Evolutionary conservation across 2,797 vertebrate genomes (phyloP), one percentile per base, ranked within the genome.

Genomic region (Australoheros facetus): DNA sequence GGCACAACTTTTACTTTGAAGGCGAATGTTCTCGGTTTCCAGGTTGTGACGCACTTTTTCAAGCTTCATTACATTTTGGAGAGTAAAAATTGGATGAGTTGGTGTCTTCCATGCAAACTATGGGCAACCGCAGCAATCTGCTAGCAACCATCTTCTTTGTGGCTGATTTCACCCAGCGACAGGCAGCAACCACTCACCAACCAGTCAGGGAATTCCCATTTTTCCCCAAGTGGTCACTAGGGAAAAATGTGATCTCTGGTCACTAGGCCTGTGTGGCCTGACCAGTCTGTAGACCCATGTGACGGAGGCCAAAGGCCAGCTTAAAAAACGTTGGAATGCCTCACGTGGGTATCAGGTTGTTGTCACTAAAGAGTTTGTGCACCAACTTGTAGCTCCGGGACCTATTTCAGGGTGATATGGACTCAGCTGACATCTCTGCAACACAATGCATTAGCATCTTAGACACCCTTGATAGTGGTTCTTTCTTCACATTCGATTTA

Each of bases 1-100:
- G 3, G 0, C 1, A 42, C 34, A 62, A 23, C 59, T 32, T 32
- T 32, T 32, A 32, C 32, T 7, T 32, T 32, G 6, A 42, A 64
- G 37, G 60, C 4, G 26, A 64, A 45, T 64, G 2, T 42, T 42
- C 39, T 42, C 39, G 1, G 12, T 14, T 45, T 16, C 13, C 13
- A 16, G 42, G 14, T 45, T 45, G 13, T 13, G 13, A 14, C 2
- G 5, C 13, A 45, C 13, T 45, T 45, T 16, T 14, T 45, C 13
- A 45, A 45, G 42, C 4, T 64, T 64, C 3, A 9, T 13, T 45
- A 45, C 42, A 45, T 16, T 45, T 45, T 26, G 26, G 26, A 26
- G 26, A 26, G 26, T 26, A 26, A 26, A 26, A 26, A 26, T 26
- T 26, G 26, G 26, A 26, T 3, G 3, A 26, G 26, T 26, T 45